A percentile compares a stretch with the other conserved stretches of the same genome.
Evolutionary conservation across 2,797 vertebrate species (phyloP).

Genomic region (Chelonia mydas): DNA sequence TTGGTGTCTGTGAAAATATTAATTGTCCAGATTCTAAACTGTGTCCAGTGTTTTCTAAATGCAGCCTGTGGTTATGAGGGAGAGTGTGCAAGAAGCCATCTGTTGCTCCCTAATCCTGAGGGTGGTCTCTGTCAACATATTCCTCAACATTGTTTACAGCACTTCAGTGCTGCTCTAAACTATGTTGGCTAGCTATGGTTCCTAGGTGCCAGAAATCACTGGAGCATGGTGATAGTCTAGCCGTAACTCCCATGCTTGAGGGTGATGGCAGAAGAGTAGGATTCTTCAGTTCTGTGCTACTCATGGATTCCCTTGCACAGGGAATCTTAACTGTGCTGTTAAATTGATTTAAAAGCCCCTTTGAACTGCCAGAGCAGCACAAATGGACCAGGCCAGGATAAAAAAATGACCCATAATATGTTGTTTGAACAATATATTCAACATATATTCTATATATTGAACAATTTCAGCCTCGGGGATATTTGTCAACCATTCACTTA

Average conservation of each 20-base stretch:
- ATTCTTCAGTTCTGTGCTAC: background rate
- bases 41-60: background rate
- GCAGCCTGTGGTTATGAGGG: background rate
- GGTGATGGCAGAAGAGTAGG: background rate
- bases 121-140: background rate
- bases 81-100: background rate
- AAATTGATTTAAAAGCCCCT: background rate
- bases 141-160: background rate
- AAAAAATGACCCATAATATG: background rate
- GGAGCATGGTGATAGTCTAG: background rate
- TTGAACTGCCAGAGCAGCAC: no score
- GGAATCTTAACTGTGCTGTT: background rate
- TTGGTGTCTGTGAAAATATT: background rate
- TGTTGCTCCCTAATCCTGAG: background rate
- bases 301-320: background rate
- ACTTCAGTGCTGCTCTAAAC: background rate
- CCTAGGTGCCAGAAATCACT: background rate
- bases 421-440: background rate
- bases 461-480: background rate
- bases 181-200: background rate
- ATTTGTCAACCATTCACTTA: background rate
- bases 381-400: background rate
- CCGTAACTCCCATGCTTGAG: background rate
- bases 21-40: background rate
- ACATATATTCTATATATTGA: background rate